Base-by-base conservation (phyloP, 2,888 invertebrate genomes). In the Ochropacha duplaris region DNA sequence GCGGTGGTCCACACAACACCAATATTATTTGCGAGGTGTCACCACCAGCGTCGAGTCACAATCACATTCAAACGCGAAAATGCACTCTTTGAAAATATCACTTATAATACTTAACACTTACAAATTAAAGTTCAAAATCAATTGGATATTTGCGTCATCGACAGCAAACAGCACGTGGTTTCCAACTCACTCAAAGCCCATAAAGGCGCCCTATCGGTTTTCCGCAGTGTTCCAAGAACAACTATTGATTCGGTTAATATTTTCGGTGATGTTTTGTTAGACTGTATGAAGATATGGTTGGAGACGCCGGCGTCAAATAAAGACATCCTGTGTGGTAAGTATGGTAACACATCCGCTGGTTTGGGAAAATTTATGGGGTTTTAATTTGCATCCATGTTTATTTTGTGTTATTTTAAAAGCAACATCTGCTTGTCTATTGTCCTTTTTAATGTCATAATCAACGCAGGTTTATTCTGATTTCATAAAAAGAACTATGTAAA, bases 191-290 rank as follows among this genome's bases (percentile, higher is more conserved):
- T 69, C 75, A 76, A 75, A 76, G 74, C 73, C 76, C 81, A 72
- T 86, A 83, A 84, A 81, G 79, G 79, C 84, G 78, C 82, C 86
- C 84, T 89, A 85, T 87, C 86, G 83, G 80, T 87, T 88, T 89
- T 90, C 85, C 88, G 78, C 76, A 64, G 74, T 67, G 79, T 90
- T 88, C 89, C 73, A 62, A 80, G 90, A 89, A 90, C 64, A 65
- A 56, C 62, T 71, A 76, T 77, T 75, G 81, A 81, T 83, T 83
- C 74, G 79, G 77, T 82, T 74, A 71, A 70, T 76, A 77, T 81
- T 84, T 44, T 87, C 81, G 84, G 81, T 77, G 78, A 78, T 74
- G 69, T 71, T 73, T 76, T 81, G 76, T 80, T 76, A 76, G 78
- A 73, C 68, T 74, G 77, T 76, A 64, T 79, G 73, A 74, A 62